These are phyloP conservation scores for Zophobas atratus DNA, from an alignment of 1,140 invertebrate species.

Conservation along the genomic window DNA sequence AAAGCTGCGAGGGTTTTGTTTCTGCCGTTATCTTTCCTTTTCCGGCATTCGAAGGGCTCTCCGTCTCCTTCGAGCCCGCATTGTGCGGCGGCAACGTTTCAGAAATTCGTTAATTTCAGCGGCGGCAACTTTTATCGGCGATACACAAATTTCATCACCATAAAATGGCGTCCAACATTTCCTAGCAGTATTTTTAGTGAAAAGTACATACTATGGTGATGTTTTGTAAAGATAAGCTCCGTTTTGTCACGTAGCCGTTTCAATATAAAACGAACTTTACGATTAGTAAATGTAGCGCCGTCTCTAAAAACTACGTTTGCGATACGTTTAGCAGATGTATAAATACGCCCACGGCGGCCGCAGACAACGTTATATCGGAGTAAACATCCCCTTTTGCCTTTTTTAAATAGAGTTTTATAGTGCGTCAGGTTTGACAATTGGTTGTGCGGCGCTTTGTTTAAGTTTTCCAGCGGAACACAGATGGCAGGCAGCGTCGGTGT, in stretches of 20 bases:
- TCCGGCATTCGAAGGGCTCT: constrained; percentile 3
- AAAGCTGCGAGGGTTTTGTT: constrained; percentile 7
- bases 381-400: constrained; percentile 22
- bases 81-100: constrained; percentile 11
- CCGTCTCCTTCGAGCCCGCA: constrained; percentile 4
- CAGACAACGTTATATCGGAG: constrained; percentile 19
- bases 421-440: constrained; percentile 41
- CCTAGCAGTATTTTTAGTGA: constrained; percentile 45
- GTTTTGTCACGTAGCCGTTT: constrained; percentile 48
- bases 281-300: constrained; percentile 47
- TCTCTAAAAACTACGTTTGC: constrained; percentile 39
- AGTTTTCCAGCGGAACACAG: constrained; percentile 51
- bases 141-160: constrained; percentile 40
- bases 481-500: constrained; percentile 44
- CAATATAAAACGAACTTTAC: constrained; percentile 51
- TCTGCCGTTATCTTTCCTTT: constrained; percentile 35
- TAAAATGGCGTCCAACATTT: constrained; percentile 39
- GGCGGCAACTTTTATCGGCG: constrained; percentile 31
- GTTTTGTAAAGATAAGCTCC: constrained; percentile 46
- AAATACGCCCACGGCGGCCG: constrained; percentile 7
- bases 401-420: constrained; percentile 41
- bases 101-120: constrained; percentile 40
- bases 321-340: constrained; percentile 27
- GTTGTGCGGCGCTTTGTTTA: constrained; percentile 44
- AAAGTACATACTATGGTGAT: constrained; percentile 44